Base-by-base conservation (phyloP, 2,888 invertebrate genomes). In the Athalia rosae region DNA sequence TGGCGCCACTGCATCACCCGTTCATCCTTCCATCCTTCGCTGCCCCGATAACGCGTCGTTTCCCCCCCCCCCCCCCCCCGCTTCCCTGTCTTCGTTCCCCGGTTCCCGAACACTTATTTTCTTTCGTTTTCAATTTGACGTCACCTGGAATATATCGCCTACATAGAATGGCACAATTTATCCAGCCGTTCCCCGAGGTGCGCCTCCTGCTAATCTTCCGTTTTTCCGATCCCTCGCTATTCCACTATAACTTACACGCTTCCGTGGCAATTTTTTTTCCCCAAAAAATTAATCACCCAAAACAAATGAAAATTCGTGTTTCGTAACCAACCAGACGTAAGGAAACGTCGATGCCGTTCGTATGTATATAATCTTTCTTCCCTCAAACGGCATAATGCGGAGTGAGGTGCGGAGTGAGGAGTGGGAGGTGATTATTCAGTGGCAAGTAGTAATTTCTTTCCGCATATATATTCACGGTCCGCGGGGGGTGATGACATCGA, bases 91-190 rank as follows among this genome's bases (percentile, higher is more conserved):
- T 43, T 4, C 53, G 11, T 28, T 50, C 67, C 67, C 67, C 7
- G 50, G 47, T 53, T 50, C 41, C 13, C 71, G 4, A 58, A 58
- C 71, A 71, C 58, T 71, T 71, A 71, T 71, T 71, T 71, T 71
- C 71, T 71, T 28, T 45, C 71, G 58, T 71, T 71, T 71, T 71
- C 71, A 71, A 71, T 71, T 71, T 71, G 71, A 71, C 71, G 71
- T 71, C 71, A 58, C 71, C 45, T 71, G 45, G 71, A 43, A 71
- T 71, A 58, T 71, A 71, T 71, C 50, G 56, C 69, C 45, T 45
- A 58, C 45, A 71, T 71, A 58, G 56, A 71, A 71, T 28, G 71
- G 45, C 45, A 45, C 71, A 28, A 71, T 71, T 71, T 58, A 71
- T 71, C 71, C 71, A 13, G 56, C 13, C 58, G 43, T 50, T 13